Conservation (phyloP, 2,113 vertebrate species). For the Bagarius yarrelli region DNA sequence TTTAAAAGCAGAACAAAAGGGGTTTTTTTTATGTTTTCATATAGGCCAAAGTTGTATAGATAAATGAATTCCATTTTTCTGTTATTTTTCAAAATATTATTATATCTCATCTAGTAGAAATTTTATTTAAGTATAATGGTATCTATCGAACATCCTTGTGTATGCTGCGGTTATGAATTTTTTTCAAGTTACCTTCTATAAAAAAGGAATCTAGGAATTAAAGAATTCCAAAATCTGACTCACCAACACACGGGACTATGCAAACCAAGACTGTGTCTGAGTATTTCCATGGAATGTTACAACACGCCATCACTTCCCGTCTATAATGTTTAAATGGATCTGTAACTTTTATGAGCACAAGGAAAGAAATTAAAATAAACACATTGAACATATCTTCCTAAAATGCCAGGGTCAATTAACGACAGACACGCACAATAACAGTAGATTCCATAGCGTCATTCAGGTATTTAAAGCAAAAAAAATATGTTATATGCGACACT, state of each 20-base stretch:
- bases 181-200: background rate
- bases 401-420: background rate
- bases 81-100: too few species aligned
- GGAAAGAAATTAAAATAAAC: slow-evolving; percentile 33
- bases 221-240: slow-evolving; percentile 30
- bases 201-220: background rate
- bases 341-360: slow-evolving; percentile 25
- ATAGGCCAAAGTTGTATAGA: background rate
- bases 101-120: background rate
- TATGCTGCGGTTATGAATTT: background rate
- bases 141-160: background rate
- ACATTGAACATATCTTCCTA: background rate
- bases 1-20: background rate
- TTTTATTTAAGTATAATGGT: background rate
- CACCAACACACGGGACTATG: background rate
- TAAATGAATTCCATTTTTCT: too few species aligned
- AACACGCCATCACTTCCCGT: background rate
- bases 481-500: background rate
- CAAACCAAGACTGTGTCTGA: slow-evolving; percentile 5
- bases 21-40: background rate
- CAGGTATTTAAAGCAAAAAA: background rate
- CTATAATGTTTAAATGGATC: slow-evolving; percentile 15
- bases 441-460: background rate
- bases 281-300: slow-evolving; percentile 34
- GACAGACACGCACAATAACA: background rate